Percentiles rank a stretch among this genome's conserved stretches.
Evolutionary conservation across 1,140 invertebrate species (phyloP).

Genomic region (Melipona quadrifasciata): DNA sequence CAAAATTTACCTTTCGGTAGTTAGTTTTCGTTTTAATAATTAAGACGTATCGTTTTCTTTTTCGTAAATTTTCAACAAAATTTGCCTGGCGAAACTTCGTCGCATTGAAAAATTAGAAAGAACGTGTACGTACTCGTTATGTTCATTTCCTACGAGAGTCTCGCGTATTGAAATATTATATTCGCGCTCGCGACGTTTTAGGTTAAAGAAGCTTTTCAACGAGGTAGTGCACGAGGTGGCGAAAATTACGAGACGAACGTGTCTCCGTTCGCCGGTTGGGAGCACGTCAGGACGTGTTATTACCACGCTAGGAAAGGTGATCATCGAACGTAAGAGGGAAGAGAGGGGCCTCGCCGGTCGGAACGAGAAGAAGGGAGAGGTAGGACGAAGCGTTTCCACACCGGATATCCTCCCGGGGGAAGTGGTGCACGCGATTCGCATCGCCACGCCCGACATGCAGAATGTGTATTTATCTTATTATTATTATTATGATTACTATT

Average conservation of each 20-base stretch:
- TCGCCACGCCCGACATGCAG: constrained; percentile 57
- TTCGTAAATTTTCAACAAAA: neutral
- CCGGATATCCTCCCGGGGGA: constrained; percentile 78
- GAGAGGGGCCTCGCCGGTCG: neutral
- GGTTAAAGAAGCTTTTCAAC: neutral
- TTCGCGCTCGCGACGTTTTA: neutral
- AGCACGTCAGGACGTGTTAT: constrained; percentile 35
- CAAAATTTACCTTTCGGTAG: neutral
- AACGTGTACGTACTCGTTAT: no score
- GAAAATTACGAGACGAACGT: constrained; percentile 11
- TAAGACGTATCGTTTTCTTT: neutral
- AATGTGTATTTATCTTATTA: constrained; percentile 45
- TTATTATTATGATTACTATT: neutral
- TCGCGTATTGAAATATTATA: neutral
- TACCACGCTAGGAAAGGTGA: constrained; percentile 54
- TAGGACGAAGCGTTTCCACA: constrained; percentile 77
- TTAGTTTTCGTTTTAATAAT: neutral
- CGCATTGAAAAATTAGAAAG: no score
- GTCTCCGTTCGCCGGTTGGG: neutral
- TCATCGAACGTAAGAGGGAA: constrained; percentile 31
- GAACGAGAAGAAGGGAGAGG: constrained; percentile 25
- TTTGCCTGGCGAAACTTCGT: no score
- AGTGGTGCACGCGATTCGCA: constrained; percentile 75
- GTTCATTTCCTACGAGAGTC: neutral
- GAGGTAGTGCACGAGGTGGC: neutral